Conservation (phyloP, 2,888 invertebrate species). For the Oscheius sp. region DNA sequence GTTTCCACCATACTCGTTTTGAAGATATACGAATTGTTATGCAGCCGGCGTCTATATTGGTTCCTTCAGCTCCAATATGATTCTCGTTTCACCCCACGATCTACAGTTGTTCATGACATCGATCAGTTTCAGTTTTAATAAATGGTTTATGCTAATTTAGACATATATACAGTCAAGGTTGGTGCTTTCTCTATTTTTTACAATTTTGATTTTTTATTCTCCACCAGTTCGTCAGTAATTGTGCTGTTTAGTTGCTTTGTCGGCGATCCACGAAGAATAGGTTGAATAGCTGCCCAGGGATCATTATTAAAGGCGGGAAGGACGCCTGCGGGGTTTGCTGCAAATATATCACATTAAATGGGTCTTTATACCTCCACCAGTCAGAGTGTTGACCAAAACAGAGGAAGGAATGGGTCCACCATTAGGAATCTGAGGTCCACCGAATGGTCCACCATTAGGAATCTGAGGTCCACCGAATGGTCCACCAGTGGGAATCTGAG, state of each 20-base stretch:
- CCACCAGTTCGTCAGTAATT: background rate
- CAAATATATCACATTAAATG: too few species aligned
- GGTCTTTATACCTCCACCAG: too few species aligned
- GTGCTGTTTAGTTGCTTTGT: constrained; percentile 14
- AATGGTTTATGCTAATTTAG: background rate
- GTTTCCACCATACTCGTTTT: constrained; percentile 50
- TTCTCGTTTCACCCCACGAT: constrained; percentile 47
- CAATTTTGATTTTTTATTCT: constrained; percentile 11
- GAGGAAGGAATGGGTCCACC: constrained; percentile 6
- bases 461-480: background rate
- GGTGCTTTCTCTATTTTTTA: background rate
- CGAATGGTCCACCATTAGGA: constrained; percentile 7
- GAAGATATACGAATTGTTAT: constrained; percentile 54
- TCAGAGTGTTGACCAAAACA: constrained; percentile 2
- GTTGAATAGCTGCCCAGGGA: constrained; percentile 25
- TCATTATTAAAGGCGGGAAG: constrained; percentile 20
- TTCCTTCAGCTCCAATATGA: constrained; percentile 55
- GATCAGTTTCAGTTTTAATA: constrained; percentile 55
- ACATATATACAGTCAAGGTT: constrained; percentile 16
- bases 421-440: constrained; percentile 1
- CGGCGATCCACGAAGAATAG: constrained; percentile 11
- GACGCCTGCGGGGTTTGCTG: constrained; percentile 8
- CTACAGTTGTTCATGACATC: constrained; percentile 45
- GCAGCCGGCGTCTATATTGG: constrained; percentile 59
- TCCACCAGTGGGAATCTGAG: background rate